Evolutionary conservation across 64 coral and sea anemone genomes (phyloP).

Genomic region (Cladopsammia gracilis): DNA sequence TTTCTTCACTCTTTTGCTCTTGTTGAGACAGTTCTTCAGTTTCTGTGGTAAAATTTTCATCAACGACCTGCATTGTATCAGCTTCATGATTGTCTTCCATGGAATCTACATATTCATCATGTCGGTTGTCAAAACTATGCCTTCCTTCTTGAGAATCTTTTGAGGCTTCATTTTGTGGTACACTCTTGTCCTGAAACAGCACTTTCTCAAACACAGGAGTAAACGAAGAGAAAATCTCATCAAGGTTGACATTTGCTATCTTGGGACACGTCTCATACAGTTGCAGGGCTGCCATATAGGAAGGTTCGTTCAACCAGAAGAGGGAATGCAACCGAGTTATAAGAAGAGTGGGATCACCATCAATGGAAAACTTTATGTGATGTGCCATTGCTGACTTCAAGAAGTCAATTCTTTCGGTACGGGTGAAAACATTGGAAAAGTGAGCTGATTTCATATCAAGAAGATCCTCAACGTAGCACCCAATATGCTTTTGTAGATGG

Average conservation of each 20-base stretch:
- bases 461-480: conserved; percentile 71
- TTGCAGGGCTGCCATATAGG: conserved; percentile 49
- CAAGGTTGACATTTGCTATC: conserved; percentile 20
- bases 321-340: conserved; percentile 65
- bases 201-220: conserved; percentile 32
- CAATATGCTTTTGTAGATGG: conserved; percentile 28
- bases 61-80: too few species aligned
- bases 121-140: neutral
- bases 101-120: neutral
- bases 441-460: conserved; percentile 61
- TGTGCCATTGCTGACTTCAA: conserved; percentile 64
- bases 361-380: conserved; percentile 50
- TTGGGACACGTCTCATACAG: conserved; percentile 26
- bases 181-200: neutral
- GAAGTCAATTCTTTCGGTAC: conserved; percentile 46
- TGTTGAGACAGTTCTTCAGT: neutral
- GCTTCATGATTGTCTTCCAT: neutral
- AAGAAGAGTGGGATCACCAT: conserved; percentile 3
- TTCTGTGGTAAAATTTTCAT: too few species aligned
- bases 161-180: neutral
- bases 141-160: neutral
- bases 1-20: neutral
- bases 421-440: conserved; percentile 34
- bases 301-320: conserved; percentile 68
- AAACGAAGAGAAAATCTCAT: neutral